Base-by-base conservation (phyloP, 1,140 invertebrate species). In the Zophobas atratus region DNA sequence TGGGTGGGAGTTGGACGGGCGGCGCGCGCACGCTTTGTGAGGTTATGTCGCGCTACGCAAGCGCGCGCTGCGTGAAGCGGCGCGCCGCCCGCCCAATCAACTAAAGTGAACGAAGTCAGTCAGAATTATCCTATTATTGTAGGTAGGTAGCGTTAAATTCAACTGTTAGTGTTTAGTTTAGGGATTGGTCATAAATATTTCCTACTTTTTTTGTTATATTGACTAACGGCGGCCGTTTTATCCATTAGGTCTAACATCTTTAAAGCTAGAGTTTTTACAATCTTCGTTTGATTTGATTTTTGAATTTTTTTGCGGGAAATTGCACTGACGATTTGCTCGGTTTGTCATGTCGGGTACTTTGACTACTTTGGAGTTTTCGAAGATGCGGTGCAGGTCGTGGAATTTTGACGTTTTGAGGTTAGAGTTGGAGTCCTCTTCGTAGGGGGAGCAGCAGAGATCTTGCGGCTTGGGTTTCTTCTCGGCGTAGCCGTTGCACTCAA, bases 351-450 rank as follows among this genome's bases (percentile, higher is more conserved):
- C 57, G 48, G 48, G 56, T 6, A 63, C 56, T 34, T 80, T 34
- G 70, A 46, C n/a, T 56, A 76, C 36, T 82, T 81, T 53, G 6
- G 80, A 70, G 4, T 57, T 57, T 36, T 78, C 79, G 75, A 81
- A 81, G 1, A 83, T 48, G 8, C 53, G 76, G 33, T 80, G 74
- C 2, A 83, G 75, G 33, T 82, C 78, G 46, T 77, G 75, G 51
- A 81, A 82, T 70, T 81, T 83, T 1, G 81, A 77, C 4, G 80
- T 56, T 49, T 81, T 80, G 6, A 84, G 55, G 53, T 84, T 83
- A 5, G 81, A 84, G 71, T 84, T 84, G 8, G 82, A 77, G 74
- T 84, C 83, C 43, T 83, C 83, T 53, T 83, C 79, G 75, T 79
- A 84, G 36, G 36, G 74, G 33, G 56, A 75, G 75, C 57, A 63